Evolutionary conservation across 64 coral and sea anemone species (phyloP), one percentile per base, ranked within the genome.

Genomic region (Catalaphyllia jardinei): DNA sequence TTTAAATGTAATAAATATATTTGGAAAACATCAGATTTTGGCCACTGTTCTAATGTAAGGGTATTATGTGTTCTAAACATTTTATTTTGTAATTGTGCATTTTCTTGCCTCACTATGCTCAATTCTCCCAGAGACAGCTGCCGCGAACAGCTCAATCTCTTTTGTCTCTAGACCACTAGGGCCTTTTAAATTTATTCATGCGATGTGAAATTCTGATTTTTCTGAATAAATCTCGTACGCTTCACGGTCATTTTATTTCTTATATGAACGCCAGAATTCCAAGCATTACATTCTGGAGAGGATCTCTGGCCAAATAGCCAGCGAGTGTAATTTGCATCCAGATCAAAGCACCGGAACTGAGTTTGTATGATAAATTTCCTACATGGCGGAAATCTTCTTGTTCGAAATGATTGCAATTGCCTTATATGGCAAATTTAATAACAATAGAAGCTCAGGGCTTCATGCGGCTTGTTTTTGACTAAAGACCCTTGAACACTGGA

Each of bases 381-480:
- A 77, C 39, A 29, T 71, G 93, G 89, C 95, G 95, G 95, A 97
- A 97, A 94, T 97, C 82, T 73, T 83, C 88, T 61, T 60, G 91
- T 93, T 72, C 60, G 77, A 84, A 86, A 90, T 97, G 92, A 97
- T 93, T 97, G 91, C 81, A 69, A 76, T 90, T 62, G 76, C 95
- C 95, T 90, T 97, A 97, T 97, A 87, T 97, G 95, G 95, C 76
- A 91, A 91, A 93, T 83, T 67, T 88, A 90, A 87, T 89, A 96
- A 89, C 90, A 96, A 96, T 92, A 79, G 87, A 79, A 55, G 35
- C 46, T 83, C 42, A 74, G 86, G 72, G 51, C 72, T 86, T 52
- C 76, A 74, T 79, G 84, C 76, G 84, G 61, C 64, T 86, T 78
- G 81, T 65, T 90, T 91, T 55, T 73, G 17, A 42, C 50, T 73